Base-by-base conservation (phyloP, 2,888 invertebrate species). In the Tolmerus cingulatus region DNA sequence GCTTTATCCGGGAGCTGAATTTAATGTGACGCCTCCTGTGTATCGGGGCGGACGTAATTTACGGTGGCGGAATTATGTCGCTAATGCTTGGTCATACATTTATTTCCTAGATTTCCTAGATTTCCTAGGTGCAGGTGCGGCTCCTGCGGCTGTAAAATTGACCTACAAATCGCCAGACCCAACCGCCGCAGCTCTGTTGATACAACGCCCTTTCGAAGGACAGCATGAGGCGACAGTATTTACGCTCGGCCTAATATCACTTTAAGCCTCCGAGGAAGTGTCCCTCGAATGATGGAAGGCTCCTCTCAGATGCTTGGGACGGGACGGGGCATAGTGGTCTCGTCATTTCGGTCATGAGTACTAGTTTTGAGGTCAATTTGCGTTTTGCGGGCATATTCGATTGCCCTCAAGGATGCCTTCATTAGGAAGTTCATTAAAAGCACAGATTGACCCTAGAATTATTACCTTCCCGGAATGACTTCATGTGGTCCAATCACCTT, bases 1-100 rank as follows among this genome's bases (percentile, higher is more conserved):
- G 51, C 16, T 23, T 23, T 66, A 81, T 46, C 81, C 16, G 19
- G 78, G 19, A 55, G 14, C 12, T 55, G 81, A 51, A 51, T 55
- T 81, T 55, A 81, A 46, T 51, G 81, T 81, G 81, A 81, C 81
- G 12, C 81, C 51, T 81, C 55, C 51, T 81, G 55, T 30, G 81
- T 81, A 81, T 51, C 81, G 43, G 34, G 1, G 43, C 30, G 30
- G 51, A 81, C 55, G 81, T 81, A 55, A 81, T 51, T 81, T 51
- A 81, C 81, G 23, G n/a, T 51, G 51, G 81, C 55, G 81, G 43
- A 81, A 81, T 81, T 55, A 51, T 81, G 23, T 27, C 81, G 30
- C 34, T 76, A 76, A 76, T n/a, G 55, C 27, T 16, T 27, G 34
- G 30, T 12, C 51, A 23, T 81, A 16, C 51, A 81, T 81, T 81